Conservation (phyloP, 2,888 invertebrate species). For the Mechanitis mazaeus region DNA sequence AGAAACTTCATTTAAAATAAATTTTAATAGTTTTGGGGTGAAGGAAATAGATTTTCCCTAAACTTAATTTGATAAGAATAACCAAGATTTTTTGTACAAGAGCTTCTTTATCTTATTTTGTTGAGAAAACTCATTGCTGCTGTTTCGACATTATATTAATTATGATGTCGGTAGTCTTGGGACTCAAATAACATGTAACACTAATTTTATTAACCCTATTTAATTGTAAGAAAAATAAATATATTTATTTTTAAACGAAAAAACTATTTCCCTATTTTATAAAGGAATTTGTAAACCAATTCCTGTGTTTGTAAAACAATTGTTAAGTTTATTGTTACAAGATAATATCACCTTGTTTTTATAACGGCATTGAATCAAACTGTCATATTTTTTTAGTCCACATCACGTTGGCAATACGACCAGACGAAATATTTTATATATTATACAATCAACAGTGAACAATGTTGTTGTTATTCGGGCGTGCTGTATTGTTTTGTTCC, state of each 20-base stretch:
- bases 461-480: conserved; percentile 44
- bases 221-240: no score
- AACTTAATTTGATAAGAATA: background rate
- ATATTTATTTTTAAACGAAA: background rate
- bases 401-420: conserved; percentile 34
- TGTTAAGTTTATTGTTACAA: conserved; percentile 30
- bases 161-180: no score
- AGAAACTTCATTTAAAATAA: conserved; percentile 25
- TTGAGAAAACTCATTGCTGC: no score
- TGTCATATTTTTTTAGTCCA: conserved; percentile 34
- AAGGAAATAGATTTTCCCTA: background rate
- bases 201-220: no score
- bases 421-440: conserved; percentile 29
- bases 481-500: conserved; percentile 56
- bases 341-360: conserved; percentile 42
- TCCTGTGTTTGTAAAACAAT: conserved; percentile 16
- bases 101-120: no score
- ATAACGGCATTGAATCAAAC: conserved; percentile 45
- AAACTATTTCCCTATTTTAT: conserved; percentile 3
- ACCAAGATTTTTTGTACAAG: no score
- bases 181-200: no score
- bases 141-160: no score
- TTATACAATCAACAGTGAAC: conserved; percentile 34
- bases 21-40: no score
- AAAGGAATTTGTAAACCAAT: conserved; percentile 4